Evolutionary conservation across 2,888 invertebrate species (phyloP).

Genomic region (Ischnus inquisitorius): DNA sequence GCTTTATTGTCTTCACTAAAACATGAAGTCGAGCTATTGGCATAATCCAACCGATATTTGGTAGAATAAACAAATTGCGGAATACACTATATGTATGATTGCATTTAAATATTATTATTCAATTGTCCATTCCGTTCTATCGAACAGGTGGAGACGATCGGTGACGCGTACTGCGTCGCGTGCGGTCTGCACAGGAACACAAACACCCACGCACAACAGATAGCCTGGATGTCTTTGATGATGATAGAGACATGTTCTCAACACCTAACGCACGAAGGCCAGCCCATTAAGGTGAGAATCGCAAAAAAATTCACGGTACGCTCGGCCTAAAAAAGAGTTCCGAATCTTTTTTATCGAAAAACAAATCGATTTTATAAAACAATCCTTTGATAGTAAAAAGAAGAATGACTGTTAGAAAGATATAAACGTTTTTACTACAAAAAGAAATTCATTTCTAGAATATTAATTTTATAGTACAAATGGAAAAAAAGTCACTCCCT

Average conservation of each 20-base stretch:
- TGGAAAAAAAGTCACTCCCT: no score
- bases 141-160: conserved; percentile 96
- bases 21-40: not conserved
- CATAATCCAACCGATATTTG: not conserved
- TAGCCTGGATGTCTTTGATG: conserved; percentile 98
- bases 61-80: not conserved
- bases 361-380: no score
- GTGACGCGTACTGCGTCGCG: conserved; percentile 98
- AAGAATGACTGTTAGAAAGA: no score
- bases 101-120: not conserved
- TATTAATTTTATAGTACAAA: no score
- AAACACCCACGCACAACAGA: conserved; percentile 96
- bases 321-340: not conserved
- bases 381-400: no score
- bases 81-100: conserved; percentile 16
- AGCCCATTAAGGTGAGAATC: conserved; percentile 92
- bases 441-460: no score
- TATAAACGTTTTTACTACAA: no score
- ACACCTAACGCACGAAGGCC: conserved; percentile 96
- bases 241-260: conserved; percentile 96
- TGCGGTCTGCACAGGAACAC: conserved; percentile 96
- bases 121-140: not conserved
- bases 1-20: not conserved
- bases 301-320: not conserved
- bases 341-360: no score